Base-by-base conservation (phyloP, 1,140 invertebrate genomes). In the Lasioglossum baleicum region DNA sequence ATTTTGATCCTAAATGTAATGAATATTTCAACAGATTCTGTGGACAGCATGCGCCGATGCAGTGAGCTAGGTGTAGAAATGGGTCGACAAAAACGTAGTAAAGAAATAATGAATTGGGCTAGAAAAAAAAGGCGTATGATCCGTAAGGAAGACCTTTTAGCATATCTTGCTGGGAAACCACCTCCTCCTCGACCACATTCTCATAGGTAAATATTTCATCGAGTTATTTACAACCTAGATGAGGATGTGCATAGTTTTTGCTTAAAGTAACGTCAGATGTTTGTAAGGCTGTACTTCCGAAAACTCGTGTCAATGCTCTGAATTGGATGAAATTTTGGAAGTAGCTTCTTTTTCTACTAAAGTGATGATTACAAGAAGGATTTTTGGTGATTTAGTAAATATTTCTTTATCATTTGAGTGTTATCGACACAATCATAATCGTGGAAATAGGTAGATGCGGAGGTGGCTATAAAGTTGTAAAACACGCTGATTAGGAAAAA, bases 51-150 rank as follows among this genome's bases (percentile, higher is more conserved):
- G 83, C 94, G 95, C 88, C 94, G 95, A 87, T 95, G 95, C 85
- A 95, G 94, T 90, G 96, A 97, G 83, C 86, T 96, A 85, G 96
- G 96, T 56, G 90, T 95, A 85, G 96, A 97, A 90, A 94, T 94
- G 89, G 96, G 96, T 68, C 95, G 95, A 88, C 96, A 97, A 88
- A 95, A 95, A 90, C 93, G 96, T 88, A 96, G 95, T 86, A 95
- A 95, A 91, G 96, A 97, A 93, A 91, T 97, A 87, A 94, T 96
- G 84, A 95, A 96, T 87, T 97, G 96, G 96, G 96, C 95, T 10
- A 93, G 95, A 67, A 96, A 96, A 91, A 95, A 95, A 91, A 94
- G 96, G 90, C 93, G 95, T 79, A 94, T 95, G 83, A 97, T 97
- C 87, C 93, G 96, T 42, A 93, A 96, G 66, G 96, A 97, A 90